These are phyloP conservation scores for Lynx canadensis DNA, from an alignment of 2,113 vertebrate species.

Conservation along the genomic window DNA sequence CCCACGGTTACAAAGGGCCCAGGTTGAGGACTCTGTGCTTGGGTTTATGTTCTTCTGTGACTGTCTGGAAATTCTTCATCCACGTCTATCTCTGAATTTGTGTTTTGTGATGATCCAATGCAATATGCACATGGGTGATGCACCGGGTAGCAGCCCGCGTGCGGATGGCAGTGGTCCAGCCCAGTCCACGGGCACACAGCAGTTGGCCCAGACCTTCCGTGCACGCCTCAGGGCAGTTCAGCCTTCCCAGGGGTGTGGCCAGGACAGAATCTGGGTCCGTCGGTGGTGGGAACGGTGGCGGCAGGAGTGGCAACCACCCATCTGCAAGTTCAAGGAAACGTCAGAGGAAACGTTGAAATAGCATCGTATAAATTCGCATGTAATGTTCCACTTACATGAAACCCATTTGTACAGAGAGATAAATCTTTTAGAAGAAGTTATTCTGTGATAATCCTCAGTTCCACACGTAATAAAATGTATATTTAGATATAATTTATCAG, in stretches of 20 bases:
- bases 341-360: background rate
- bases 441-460: background rate
- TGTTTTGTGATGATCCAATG: background rate
- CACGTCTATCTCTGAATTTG: background rate
- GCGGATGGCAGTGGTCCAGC: accelerated
- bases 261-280: background rate
- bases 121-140: accelerated
- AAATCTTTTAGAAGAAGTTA: background rate
- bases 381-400: background rate
- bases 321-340: background rate
- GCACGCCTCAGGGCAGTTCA: too few species aligned
- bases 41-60: background rate
- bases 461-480: background rate
- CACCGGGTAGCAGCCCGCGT: accelerated
- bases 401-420: background rate
- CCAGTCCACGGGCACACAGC: accelerated
- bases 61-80: background rate
- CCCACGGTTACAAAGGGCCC: too few species aligned
- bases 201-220: accelerated
- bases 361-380: background rate
- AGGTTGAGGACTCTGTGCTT: background rate
- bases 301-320: background rate
- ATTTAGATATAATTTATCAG: background rate
- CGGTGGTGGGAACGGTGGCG: background rate
- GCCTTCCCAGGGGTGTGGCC: background rate